Conservation (phyloP, 2,797 vertebrate genomes). For the Diceros bicornis region DNA sequence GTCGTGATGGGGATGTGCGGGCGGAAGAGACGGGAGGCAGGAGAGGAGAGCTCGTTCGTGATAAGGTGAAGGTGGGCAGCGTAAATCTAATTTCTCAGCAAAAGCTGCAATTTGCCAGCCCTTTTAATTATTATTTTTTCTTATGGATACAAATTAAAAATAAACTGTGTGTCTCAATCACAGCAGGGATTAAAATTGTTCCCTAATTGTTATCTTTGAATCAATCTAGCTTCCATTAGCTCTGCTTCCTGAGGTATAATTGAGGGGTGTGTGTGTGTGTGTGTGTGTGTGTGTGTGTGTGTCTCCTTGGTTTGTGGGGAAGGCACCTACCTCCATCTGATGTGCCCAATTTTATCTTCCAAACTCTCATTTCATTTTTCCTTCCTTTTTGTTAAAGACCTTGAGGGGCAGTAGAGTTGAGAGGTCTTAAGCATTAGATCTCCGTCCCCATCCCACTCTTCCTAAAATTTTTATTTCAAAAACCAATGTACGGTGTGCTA, state of each 20-base stretch:
- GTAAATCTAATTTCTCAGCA: conserved; percentile 47
- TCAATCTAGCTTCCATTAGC: conserved; percentile 88
- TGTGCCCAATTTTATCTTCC: background rate
- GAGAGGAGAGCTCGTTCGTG: background rate
- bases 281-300: background rate
- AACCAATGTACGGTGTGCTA: background rate
- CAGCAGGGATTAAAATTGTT: conserved; percentile 86
- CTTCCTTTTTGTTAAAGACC: background rate
- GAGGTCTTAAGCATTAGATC: background rate
- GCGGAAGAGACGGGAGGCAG: background rate
- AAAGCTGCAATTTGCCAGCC: conserved; percentile 63
- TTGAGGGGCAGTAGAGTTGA: background rate
- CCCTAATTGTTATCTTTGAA: conserved; percentile 90
- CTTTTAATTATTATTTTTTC: conserved; percentile 82
- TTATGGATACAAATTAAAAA: conserved; percentile 87
- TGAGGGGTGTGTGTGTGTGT: conserved; percentile 80
- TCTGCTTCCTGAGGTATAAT: conserved; percentile 87
- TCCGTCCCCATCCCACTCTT: background rate
- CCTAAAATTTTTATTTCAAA: background rate
- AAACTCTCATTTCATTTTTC: background rate
- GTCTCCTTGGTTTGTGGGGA: background rate
- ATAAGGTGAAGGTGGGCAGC: conserved; percentile 62
- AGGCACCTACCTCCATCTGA: background rate
- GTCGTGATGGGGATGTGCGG: rapidly evolving
- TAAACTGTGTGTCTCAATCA: conserved; percentile 80